phyloP scores from a whole-genome alignment of 2,797 vertebrate species.

The Picus viridis region DNA sequence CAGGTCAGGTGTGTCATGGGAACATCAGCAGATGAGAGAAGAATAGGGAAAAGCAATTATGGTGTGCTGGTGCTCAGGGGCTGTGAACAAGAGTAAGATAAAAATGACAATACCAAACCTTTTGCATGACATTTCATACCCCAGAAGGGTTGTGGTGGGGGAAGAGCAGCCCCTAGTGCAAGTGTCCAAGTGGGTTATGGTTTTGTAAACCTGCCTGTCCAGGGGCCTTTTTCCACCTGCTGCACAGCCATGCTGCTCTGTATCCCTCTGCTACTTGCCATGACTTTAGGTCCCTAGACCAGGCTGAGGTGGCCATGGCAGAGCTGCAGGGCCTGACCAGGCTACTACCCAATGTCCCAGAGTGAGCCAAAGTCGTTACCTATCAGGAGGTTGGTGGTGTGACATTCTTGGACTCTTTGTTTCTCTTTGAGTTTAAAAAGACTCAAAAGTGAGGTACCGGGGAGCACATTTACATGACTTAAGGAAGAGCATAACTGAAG shows the following conservation, averaged over 20 bases:
- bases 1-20: background rate
- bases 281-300: background rate
- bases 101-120: conserved; percentile 1
- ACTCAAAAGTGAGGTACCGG: background rate
- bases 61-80: background rate
- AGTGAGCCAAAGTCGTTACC: background rate
- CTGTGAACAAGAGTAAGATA: background rate
- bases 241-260: background rate
- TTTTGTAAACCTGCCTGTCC: background rate
- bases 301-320: background rate
- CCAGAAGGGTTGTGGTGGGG: background rate
- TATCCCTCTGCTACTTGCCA: background rate
- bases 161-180: background rate
- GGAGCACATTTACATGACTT: background rate
- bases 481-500: background rate
- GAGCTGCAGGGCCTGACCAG: background rate
- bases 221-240: background rate
- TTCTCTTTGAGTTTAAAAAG: background rate
- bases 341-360: background rate
- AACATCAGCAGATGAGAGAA: conserved; percentile 9
- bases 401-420: background rate
- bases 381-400: background rate
- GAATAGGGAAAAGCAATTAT: background rate
- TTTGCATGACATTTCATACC: background rate
- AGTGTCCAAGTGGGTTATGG: background rate